Conservation (phyloP, 2,888 invertebrate genomes). For the Dicycla oo region DNA sequence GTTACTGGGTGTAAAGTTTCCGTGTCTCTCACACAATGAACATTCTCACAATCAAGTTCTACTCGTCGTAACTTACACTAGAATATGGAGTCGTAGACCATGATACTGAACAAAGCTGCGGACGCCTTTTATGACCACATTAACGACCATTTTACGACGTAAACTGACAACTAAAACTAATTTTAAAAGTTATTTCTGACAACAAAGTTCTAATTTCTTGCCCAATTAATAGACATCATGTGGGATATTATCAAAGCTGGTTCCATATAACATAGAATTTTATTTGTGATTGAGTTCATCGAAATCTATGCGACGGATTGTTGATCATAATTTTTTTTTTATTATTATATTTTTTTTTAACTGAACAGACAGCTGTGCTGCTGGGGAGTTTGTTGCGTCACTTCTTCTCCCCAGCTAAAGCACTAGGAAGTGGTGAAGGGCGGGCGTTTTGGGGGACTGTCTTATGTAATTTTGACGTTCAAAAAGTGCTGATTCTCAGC, state of each 20-base stretch:
- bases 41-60: constrained; percentile 75
- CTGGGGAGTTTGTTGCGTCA: no score
- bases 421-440: no score
- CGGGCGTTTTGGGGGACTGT: no score
- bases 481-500: no score
- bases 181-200: constrained; percentile 58
- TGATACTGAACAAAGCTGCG: constrained; percentile 53
- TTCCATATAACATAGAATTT: not conserved
- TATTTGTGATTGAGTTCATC: not conserved
- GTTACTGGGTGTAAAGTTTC: constrained; percentile 84
- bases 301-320: not conserved
- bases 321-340: not conserved
- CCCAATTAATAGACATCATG: constrained; percentile 47
- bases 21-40: constrained; percentile 75
- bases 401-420: no score
- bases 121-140: constrained; percentile 57
- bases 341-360: no score
- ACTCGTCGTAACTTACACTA: constrained; percentile 75
- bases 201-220: constrained; percentile 53
- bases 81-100: constrained; percentile 54
- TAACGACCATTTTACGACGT: constrained; percentile 58
- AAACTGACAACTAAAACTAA: constrained; percentile 59
- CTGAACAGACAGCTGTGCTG: no score
- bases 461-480: no score
- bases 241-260: constrained; percentile 14